phyloP scores from a whole-genome alignment of 2,797 vertebrate species.

The Anabacerthia variegaticeps region DNA sequence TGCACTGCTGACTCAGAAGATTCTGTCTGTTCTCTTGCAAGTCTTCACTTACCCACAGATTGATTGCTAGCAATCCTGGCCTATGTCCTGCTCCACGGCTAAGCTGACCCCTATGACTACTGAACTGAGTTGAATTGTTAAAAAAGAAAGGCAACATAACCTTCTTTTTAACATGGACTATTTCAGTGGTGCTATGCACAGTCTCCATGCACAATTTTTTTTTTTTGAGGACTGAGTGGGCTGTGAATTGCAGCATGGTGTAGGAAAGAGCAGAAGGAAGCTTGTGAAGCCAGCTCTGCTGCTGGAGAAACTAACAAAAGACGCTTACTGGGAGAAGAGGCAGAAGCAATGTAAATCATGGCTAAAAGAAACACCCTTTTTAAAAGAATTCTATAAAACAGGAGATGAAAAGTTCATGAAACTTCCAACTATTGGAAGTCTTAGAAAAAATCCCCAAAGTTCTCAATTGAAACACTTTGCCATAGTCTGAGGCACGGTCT shows the following conservation, averaged over 20 bases:
- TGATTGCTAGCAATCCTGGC: background rate
- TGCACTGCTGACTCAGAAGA: background rate
- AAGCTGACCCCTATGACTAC: background rate
- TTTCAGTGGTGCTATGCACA: background rate
- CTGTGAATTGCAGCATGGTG: background rate
- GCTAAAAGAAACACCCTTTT: background rate
- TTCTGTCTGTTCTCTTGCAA: background rate
- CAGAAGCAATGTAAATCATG: background rate
- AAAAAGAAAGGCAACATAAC: background rate
- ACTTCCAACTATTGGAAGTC: background rate
- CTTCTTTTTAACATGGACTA: background rate
- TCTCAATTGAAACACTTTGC: background rate
- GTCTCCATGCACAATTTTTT: background rate
- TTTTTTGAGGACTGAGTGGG: background rate
- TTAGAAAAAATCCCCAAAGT: background rate
- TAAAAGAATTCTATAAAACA: background rate
- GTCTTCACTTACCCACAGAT: background rate
- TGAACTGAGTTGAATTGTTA: background rate
- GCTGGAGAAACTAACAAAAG: background rate
- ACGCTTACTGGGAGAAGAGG: background rate
- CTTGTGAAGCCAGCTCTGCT: background rate
- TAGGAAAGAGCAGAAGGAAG: background rate
- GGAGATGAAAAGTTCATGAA: background rate
- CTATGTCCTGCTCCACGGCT: background rate
- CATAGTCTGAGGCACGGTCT: background rate